Evolutionary conservation across 2,797 vertebrate species (phyloP).

Genomic region (Smutsia gigantea): DNA sequence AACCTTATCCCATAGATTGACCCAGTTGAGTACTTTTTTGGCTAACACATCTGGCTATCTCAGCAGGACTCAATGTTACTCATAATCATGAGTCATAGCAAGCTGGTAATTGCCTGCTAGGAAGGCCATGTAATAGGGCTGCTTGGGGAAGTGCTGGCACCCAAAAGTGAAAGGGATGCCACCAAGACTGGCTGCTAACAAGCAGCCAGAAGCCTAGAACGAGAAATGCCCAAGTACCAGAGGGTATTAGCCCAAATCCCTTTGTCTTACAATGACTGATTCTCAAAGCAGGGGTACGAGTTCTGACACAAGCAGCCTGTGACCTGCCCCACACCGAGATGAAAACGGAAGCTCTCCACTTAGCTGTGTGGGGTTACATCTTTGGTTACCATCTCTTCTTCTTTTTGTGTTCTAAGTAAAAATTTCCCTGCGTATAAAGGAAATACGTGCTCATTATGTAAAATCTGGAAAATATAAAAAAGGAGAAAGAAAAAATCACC

Average conservation of each 20-base stretch:
- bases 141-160: neutral
- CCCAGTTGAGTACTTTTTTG: neutral
- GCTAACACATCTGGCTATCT: neutral
- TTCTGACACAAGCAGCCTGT: neutral
- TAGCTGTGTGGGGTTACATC: neutral
- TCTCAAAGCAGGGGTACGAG: neutral
- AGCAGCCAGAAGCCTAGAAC: neutral
- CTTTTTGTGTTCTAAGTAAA: conserved; percentile 9
- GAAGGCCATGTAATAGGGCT: neutral
- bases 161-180: neutral
- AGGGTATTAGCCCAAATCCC: neutral
- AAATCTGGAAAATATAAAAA: neutral
- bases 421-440: neutral
- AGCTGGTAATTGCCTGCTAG: neutral
- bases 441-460: neutral
- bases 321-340: neutral
- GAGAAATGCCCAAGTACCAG: neutral
- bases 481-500: neutral
- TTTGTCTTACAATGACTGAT: neutral
- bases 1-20: neutral
- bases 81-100: neutral
- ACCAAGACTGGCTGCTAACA: neutral
- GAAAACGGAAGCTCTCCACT: neutral
- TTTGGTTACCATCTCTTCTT: neutral
- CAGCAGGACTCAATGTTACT: neutral